A percentile compares a stretch with the other conserved stretches of the same genome.
Evolutionary conservation across 2,797 vertebrate genomes (phyloP).

Genomic region (Schizopygopsis pylzovi): DNA sequence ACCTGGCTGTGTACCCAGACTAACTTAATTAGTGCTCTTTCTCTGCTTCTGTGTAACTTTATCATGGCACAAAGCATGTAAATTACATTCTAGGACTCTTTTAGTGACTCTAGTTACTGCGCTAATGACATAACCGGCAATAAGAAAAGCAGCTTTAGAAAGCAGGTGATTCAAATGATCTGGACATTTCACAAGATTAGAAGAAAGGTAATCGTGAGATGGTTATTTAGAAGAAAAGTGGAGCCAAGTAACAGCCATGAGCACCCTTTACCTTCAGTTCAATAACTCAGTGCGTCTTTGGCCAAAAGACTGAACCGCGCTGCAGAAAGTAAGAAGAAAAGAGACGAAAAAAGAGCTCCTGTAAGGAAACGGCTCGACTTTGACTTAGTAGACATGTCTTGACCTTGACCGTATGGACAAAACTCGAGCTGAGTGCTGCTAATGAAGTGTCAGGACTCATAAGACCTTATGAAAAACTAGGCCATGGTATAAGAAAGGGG

Average conservation of each 20-base stretch:
- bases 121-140: slow-evolving; percentile 23
- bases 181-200: slow-evolving; percentile 51
- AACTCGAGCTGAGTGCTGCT: slow-evolving; percentile 55
- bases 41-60: slow-evolving; percentile 50
- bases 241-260: background rate
- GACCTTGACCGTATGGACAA: slow-evolving; percentile 61
- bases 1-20: slow-evolving; percentile 49
- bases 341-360: slow-evolving; percentile 24
- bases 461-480: slow-evolving; percentile 57
- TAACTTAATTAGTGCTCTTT: slow-evolving; percentile 62
- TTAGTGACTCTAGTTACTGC: slow-evolving; percentile 46
- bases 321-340: slow-evolving; percentile 17
- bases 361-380: slow-evolving; percentile 5
- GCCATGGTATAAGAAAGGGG: slow-evolving; percentile 44
- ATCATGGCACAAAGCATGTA: slow-evolving; percentile 41
- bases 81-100: slow-evolving; percentile 58
- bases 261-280: slow-evolving; percentile 21
- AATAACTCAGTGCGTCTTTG: slow-evolving; percentile 1
- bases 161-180: slow-evolving; percentile 49
- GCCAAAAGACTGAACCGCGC: background rate
- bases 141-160: slow-evolving; percentile 42
- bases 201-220: slow-evolving; percentile 23
- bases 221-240: slow-evolving; percentile 35
- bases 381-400: slow-evolving; percentile 50
- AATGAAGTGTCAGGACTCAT: slow-evolving; percentile 63